Evolutionary conservation across 2,113 vertebrate genomes (phyloP), one percentile per base, ranked within the genome.

Genomic region (Rhabdornis inornatus): DNA sequence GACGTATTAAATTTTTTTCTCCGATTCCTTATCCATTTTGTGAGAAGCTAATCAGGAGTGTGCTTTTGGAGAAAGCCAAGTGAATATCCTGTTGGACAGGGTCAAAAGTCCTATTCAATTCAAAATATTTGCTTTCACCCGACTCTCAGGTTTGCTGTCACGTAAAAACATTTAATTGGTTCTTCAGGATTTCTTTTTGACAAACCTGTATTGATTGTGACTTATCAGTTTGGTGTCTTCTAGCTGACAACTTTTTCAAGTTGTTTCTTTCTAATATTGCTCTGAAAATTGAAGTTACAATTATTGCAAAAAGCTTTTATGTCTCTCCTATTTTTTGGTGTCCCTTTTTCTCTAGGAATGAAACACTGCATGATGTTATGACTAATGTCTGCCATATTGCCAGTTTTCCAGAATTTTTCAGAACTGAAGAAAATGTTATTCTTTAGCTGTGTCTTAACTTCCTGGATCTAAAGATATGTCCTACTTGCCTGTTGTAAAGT

Each of bases 401-500:
- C 11, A 39, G 10, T 42, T 86, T 72, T 68, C 9, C 1, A 42
- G 52, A 83, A 33, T 9, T 56, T 3, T 76, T 79, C 37, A 72
- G 35, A 76, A 50, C 20, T 50, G 52, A 83, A 80, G 18, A 57
- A 72, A 63, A 52, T 0, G 0, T 22, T 70, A 2, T 55, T 68
- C 33, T 69, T 60, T 2, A 1, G 4, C 57, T 23, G 5, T 64
- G 5, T 35, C 27, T 64, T 68, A 76, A 52, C 13, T 79, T 72
- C 6, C 11, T 56, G 7, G 24, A 31, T 83, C 14, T 80, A 47
- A 89, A 80, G 24, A 19, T 20, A 4, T 27, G 21, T 60, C 27
- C 12, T 0, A 0, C 24, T 60, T 39, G 17, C 24, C 37, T 63
- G 16, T 59, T 55, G 11, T 21, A 30, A 11, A 49, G 31, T 11